Conservation (phyloP, 1,140 invertebrate genomes). For the Thrips palmi region DNA sequence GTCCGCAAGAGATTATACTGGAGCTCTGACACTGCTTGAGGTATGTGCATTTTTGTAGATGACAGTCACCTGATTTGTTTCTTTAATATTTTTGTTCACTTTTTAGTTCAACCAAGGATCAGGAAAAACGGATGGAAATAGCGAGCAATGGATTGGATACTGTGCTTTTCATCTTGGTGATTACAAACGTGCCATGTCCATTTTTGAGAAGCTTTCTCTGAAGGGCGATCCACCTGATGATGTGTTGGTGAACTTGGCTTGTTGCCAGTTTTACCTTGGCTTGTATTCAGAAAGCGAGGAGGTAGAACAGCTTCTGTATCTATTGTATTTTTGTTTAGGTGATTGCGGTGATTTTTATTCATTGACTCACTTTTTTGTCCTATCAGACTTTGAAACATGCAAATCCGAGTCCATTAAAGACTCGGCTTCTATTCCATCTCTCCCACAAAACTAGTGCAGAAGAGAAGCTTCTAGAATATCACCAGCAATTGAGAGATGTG, state of each 20-base stretch:
- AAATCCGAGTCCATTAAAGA: constrained; percentile 45
- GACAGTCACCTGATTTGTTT: background rate
- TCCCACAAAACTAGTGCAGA: constrained; percentile 87
- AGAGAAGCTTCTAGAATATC: constrained; percentile 56
- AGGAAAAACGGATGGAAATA: constrained; percentile 26
- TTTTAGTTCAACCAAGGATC: constrained; percentile 30
- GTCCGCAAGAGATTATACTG: constrained; percentile 75
- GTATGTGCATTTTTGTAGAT: constrained; percentile 25
- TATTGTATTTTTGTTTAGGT: background rate
- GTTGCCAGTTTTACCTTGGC: constrained; percentile 90
- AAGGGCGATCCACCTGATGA: constrained; percentile 27
- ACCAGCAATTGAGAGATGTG: constrained; percentile 68
- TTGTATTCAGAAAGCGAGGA: constrained; percentile 48
- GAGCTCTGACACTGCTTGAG: constrained; percentile 82
- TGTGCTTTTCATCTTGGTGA: constrained; percentile 91
- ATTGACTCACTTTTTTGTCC: no score
- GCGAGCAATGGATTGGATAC: constrained; percentile 79
- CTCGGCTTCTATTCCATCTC: constrained; percentile 76
- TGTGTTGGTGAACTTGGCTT: constrained; percentile 63
- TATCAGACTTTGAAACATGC: constrained; percentile 33
- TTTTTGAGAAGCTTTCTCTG: constrained; percentile 36
- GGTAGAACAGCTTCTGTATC: constrained; percentile 15
- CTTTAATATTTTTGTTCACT: constrained; percentile 5
- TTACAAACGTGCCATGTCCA: constrained; percentile 67
- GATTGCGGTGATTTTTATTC: no score